These are phyloP conservation scores for Himalopsyche japonica DNA, from an alignment of 2,888 invertebrate genomes.

Conservation along the genomic window DNA sequence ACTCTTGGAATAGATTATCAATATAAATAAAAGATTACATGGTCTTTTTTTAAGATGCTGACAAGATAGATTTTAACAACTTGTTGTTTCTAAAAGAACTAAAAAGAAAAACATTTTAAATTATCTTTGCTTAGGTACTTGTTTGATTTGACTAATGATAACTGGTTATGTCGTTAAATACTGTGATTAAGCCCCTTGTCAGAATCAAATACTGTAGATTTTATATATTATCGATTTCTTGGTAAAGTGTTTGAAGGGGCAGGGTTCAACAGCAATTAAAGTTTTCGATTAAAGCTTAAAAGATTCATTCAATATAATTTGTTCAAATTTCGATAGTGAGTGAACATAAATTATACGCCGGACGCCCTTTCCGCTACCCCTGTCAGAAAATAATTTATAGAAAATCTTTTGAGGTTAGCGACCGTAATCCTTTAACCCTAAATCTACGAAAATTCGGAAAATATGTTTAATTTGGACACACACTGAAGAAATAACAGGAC, in stretches of 20 bases:
- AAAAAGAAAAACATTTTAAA: too few relatives aligned
- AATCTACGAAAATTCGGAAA: not conserved
- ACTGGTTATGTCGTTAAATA: too few relatives aligned
- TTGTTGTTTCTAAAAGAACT: too few relatives aligned
- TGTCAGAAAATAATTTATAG: constrained; percentile 31
- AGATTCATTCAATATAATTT: not conserved
- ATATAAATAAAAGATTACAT: too few relatives aligned
- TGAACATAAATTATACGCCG: constrained; percentile 6
- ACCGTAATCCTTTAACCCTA: constrained; percentile 22
- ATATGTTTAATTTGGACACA: not conserved
- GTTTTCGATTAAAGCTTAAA: not conserved
- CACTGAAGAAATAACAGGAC: not conserved
- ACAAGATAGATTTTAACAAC: too few relatives aligned
- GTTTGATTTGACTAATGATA: too few relatives aligned
- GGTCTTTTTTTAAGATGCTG: too few relatives aligned
- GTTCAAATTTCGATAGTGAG: not conserved
- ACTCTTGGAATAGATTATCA: too few relatives aligned
- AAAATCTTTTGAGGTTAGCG: constrained; percentile 27
- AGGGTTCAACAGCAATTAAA: not conserved
- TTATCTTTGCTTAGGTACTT: too few relatives aligned
- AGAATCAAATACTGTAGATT: too few relatives aligned
- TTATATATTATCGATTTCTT: too few relatives aligned
- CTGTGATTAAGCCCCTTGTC: too few relatives aligned
- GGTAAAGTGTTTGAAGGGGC: not conserved
- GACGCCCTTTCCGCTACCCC: constrained; percentile 7